These are phyloP conservation scores for Perca schrenkii DNA, from an alignment of 2,113 vertebrate genomes.

Conservation along the genomic window DNA sequence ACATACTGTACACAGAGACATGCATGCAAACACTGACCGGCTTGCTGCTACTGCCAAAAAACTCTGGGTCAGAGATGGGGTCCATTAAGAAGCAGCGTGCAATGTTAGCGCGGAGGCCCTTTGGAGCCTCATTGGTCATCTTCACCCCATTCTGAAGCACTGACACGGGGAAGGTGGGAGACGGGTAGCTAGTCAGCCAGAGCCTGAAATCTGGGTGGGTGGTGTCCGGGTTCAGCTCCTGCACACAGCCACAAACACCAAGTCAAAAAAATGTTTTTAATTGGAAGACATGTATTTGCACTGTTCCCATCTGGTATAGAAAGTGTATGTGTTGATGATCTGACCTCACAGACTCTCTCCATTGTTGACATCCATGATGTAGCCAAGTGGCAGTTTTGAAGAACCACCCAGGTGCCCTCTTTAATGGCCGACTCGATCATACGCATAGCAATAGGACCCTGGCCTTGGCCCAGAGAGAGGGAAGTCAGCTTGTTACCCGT, in stretches of 20 bases:
- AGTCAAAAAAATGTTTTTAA: neutral
- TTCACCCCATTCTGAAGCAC: slow-evolving; percentile 94
- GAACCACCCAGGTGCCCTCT: slow-evolving; percentile 91
- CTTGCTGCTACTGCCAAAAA: slow-evolving; percentile 89
- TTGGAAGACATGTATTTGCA: neutral
- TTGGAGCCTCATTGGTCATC: slow-evolving; percentile 94
- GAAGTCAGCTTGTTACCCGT: slow-evolving; percentile 88
- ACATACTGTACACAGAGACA: neutral
- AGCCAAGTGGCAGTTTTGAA: slow-evolving; percentile 94
- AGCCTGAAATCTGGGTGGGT: slow-evolving; percentile 92
- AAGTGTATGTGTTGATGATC: neutral
- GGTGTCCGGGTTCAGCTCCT: slow-evolving; percentile 90
- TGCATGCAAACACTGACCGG: slow-evolving; percentile 80
- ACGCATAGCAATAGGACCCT: slow-evolving; percentile 91
- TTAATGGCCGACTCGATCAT: slow-evolving; percentile 89
- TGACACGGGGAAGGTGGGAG: slow-evolving; percentile 89
- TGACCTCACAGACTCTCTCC: slow-evolving; percentile 92
- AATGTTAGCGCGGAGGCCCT: slow-evolving; percentile 90
- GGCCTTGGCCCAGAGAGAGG: slow-evolving; percentile 92
- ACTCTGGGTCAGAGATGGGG: slow-evolving; percentile 89
- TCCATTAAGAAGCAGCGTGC: slow-evolving; percentile 91
- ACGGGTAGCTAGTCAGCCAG: slow-evolving; percentile 94
- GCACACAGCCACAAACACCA: neutral
- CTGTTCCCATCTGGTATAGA: neutral
- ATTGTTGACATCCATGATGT: slow-evolving; percentile 93